Percentiles rank a stretch among this genome's conserved stretches.
These are phyloP conservation scores for Dendrolimus houi DNA, from an alignment of 2,888 invertebrate genomes.

Conservation along the genomic window DNA sequence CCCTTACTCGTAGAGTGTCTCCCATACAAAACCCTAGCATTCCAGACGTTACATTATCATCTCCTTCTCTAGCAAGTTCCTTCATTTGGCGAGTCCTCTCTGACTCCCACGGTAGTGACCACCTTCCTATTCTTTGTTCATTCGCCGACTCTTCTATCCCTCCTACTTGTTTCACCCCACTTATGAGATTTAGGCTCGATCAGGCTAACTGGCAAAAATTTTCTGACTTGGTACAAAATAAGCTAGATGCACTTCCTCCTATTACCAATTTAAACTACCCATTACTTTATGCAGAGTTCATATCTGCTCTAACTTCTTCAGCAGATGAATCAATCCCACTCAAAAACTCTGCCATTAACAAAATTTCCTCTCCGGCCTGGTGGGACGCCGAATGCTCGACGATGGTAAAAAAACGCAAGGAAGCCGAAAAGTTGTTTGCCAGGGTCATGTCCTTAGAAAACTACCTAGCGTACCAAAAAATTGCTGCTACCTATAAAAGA, in stretches of 20 bases:
- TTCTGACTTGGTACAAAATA: neutral
- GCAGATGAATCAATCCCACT: neutral
- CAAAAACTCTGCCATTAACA: neutral
- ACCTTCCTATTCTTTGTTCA: neutral
- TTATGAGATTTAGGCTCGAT: neutral
- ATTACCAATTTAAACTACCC: neutral
- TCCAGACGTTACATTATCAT: too few species aligned
- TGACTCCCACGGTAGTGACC: neutral
- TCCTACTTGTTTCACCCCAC: neutral
- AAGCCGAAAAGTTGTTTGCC: neutral
- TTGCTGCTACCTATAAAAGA: too few species aligned
- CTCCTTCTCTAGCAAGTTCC: too few species aligned
- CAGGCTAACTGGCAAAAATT: neutral
- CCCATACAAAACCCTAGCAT: too few species aligned
- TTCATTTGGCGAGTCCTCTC: neutral
- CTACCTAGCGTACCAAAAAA: too few species aligned
- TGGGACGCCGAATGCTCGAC: neutral
- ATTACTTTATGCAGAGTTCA: neutral
- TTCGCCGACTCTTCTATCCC: neutral
- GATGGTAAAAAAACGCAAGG: neutral
- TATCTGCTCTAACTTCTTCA: too few species aligned
- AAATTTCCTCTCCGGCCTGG: neutral
- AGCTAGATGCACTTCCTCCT: neutral
- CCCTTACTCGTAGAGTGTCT: too few species aligned
- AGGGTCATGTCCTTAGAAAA: too few species aligned